A percentile compares a stretch with the other conserved stretches of the same genome.
Conservation (phyloP, 2,113 vertebrate genomes). For the Holacanthus passer region DNA sequence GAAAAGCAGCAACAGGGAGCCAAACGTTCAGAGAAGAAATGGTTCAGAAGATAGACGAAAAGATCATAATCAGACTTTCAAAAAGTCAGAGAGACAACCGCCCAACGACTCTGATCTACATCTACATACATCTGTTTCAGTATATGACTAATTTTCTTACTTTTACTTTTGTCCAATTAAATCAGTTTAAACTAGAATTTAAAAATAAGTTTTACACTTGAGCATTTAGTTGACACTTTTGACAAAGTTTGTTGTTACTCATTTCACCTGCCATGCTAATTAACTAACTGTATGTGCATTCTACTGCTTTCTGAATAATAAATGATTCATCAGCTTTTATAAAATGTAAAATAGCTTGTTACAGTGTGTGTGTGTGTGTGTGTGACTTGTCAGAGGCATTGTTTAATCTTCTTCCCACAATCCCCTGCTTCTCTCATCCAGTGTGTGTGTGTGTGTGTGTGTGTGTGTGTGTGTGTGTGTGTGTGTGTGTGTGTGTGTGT, state of each 20-base stretch:
- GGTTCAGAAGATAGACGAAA: not conserved
- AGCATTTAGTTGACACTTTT: not conserved
- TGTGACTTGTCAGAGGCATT: slow-evolving; percentile 13
- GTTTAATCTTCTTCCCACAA: slow-evolving; percentile 34
- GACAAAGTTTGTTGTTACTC: not conserved
- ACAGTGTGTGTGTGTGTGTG: slow-evolving; percentile 3
- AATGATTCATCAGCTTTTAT: slow-evolving; percentile 30
- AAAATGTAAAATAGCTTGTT: slow-evolving; percentile 16
- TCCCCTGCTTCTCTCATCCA: slow-evolving; percentile 12
- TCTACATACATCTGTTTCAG: too few relatives aligned
- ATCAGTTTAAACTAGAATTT: too few relatives aligned
- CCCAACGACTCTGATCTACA: too few relatives aligned
- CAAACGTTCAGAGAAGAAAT: not conserved
- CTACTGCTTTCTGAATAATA: slow-evolving; percentile 2
- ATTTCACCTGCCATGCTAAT: not conserved
- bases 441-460: too few relatives aligned
- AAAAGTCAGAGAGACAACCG: not conserved
- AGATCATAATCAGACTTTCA: not conserved
- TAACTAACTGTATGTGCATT: not conserved
- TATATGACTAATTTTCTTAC: too few relatives aligned
- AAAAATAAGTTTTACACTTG: not conserved
- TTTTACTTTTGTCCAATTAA: too few relatives aligned
- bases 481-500: too few relatives aligned
- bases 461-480: too few relatives aligned
- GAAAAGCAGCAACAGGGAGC: slow-evolving; percentile 12